phyloP scores from a whole-genome alignment of 2,888 invertebrate species.

The Hoplodrina ambigua region DNA sequence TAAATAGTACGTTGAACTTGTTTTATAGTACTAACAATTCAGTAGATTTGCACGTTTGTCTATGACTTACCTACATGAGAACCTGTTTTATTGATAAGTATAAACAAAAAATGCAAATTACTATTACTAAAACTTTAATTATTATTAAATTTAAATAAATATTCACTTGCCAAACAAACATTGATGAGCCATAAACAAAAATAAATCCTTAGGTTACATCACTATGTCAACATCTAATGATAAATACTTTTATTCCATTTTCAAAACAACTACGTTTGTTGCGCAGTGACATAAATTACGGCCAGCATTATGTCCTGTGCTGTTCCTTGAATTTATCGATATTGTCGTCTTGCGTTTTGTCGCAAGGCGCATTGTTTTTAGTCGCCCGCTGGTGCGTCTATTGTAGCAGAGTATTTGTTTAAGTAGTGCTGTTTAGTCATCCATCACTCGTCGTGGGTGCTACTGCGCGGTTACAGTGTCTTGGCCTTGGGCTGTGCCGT shows the following conservation, averaged over 20 bases:
- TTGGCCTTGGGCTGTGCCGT: slow-evolving; percentile 52
- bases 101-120: background rate
- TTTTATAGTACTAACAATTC: background rate
- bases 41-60: too few relatives aligned
- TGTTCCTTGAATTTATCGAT: slow-evolving; percentile 72
- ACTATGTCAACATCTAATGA: slow-evolving; percentile 57
- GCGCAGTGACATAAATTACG: slow-evolving; percentile 75
- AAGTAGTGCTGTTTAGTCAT: slow-evolving; percentile 73
- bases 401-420: slow-evolving; percentile 69
- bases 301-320: slow-evolving; percentile 70
- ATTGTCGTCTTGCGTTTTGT: slow-evolving; percentile 70
- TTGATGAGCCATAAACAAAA: slow-evolving; percentile 38
- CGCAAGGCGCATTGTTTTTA: slow-evolving; percentile 75
- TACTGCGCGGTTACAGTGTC: slow-evolving; percentile 81
- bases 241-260: slow-evolving; percentile 43
- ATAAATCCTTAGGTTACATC: slow-evolving; percentile 27
- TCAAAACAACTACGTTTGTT: slow-evolving; percentile 60
- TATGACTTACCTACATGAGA: background rate
- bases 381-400: slow-evolving; percentile 72
- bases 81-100: background rate
- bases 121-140: too few relatives aligned
- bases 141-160: background rate
- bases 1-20: slow-evolving; percentile 9
- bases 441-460: slow-evolving; percentile 80
- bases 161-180: slow-evolving; percentile 13